phyloP scores from a whole-genome alignment of 1,140 invertebrate genomes.

The Helicorthomorpha holstii region DNA sequence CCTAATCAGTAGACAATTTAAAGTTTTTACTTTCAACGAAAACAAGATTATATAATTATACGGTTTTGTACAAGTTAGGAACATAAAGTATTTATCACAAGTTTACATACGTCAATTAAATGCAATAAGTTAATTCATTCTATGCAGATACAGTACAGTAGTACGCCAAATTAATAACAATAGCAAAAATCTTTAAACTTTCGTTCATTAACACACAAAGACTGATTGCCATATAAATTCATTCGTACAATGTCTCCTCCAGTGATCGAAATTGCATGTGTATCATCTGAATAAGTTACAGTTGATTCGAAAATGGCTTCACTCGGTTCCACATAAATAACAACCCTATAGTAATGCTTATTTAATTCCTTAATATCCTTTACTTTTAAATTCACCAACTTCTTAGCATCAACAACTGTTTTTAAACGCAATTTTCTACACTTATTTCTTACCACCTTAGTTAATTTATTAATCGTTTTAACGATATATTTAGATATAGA shows the following conservation, averaged over 20 bases:
- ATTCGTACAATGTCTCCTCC: conserved; percentile 9
- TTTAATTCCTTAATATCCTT: not conserved
- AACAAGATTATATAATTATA: too few species aligned
- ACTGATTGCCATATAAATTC: conserved; percentile 14
- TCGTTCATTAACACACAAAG: too few species aligned
- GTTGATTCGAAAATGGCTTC: conserved; percentile 14
- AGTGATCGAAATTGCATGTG: conserved; percentile 8
- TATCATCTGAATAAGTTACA: conserved; percentile 9
- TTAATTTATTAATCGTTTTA: not conserved
- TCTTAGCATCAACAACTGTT: conserved; percentile 7
- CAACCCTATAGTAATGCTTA: conserved; percentile 6
- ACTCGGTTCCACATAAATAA: conserved; percentile 10
- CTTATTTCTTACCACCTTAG: not conserved
- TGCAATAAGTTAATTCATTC: too few species aligned
- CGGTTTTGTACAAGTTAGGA: too few species aligned
- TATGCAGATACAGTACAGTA: too few species aligned
- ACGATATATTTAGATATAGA: not conserved
- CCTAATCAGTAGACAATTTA: too few species aligned
- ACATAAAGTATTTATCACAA: too few species aligned
- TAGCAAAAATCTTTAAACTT: too few species aligned
- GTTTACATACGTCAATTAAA: too few species aligned
- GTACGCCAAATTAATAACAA: too few species aligned
- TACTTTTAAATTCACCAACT: conserved; percentile 7
- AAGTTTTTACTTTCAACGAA: too few species aligned
- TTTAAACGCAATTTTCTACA: not conserved